Evolutionary conservation across 2,888 invertebrate genomes (phyloP), one percentile per base, ranked within the genome.

Genomic region (Branchellion lobata): DNA sequence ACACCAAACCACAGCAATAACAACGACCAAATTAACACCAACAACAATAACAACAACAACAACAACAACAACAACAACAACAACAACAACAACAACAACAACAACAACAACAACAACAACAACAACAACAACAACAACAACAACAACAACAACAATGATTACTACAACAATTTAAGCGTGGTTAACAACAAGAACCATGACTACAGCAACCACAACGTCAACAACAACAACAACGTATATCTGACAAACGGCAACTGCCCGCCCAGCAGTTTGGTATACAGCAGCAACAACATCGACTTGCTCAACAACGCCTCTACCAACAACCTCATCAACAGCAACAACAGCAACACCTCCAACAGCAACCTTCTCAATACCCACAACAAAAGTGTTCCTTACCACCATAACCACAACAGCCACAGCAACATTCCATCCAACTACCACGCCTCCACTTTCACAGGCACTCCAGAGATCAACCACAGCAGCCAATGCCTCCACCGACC

Each of bases 21-120:
- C 65, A 65, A 65, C 65, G 29, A 29, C 65, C 65, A 65, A 5
- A 29, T 27, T 21, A n/a, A 65, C 65, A 27, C n/a, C 29, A 29
- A 29, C 65, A 65, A 65, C 65, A 65, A 65, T 21, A 65, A 65
- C n/a, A 65, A 29, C 65, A 29, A 29, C 65, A 65, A 65, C 65
- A 65, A 65, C 65, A 65, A 65, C n/a, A 65, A 29, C 65, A 34
- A 69, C 69, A 27, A 57, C 24, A 24, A 18, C n/a, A 57, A n/a
- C n/a, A 18, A 18, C 3, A 57, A 24, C 61, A 57, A 3, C 24
- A n/a, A 18, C 3, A 24, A 57, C 24, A 8, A 24, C 61, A 57
- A 24, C 24, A 57, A 18, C 24, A 8, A 57, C 61, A 57, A 18
- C 61, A 57, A 24, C 24, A 18, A 57, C 24, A 57, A 24, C 24